Base-by-base conservation (phyloP, 37 sponge, comb jelly and placozoan genomes). In the Tethya wilhelma region DNA sequence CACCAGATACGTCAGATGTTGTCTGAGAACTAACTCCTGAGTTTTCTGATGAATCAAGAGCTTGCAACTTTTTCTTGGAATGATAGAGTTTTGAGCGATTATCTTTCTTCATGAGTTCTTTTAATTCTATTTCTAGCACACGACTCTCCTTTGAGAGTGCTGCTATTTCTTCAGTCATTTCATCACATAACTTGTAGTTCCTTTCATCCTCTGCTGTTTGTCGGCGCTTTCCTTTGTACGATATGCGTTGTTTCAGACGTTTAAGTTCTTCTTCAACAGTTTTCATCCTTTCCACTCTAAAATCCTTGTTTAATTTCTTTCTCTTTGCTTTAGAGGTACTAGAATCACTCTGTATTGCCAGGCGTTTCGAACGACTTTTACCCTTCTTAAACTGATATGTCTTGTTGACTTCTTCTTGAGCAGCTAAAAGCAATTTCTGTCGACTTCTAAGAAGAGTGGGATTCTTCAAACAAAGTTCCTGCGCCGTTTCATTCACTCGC, bases 121-220 rank as follows among this genome's bases (percentile, higher is more conserved):
- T 36, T 41, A 74, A 41, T 34, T 74, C 75, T 58, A 11, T 29
- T 33, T 32, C 37, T n/a, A 74, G n/a, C 33, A 14, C 20, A 74
- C 59, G 60, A 53, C 58, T 17, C 75, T 74, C 14, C 38, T 26
- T 31, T 34, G 28, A 38, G 12, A 74, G 34, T 36, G 56, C 59
- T 20, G 60, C n/a, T 22, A 79, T 79, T 67, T 79, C 68, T 32
- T 79, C 78, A 8, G 65, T 79, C 37, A 79, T 17, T 12, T 79
- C 69, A 53, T 67, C 69, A 46, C 79, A 79, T 2, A 46, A 19
- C 41, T 67, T 79, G 58, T 67, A 79, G 33, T 66, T 43, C 26
- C 58, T 79, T 3, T 17, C 14, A 37, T 67, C 46, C 29, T 46
- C 60, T n/a, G 69, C 69, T n/a, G 22, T 4, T 7, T 39, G 19